Evolutionary conservation across 2,797 vertebrate genomes (phyloP).

Genomic region (Peromyscus eremicus): DNA sequence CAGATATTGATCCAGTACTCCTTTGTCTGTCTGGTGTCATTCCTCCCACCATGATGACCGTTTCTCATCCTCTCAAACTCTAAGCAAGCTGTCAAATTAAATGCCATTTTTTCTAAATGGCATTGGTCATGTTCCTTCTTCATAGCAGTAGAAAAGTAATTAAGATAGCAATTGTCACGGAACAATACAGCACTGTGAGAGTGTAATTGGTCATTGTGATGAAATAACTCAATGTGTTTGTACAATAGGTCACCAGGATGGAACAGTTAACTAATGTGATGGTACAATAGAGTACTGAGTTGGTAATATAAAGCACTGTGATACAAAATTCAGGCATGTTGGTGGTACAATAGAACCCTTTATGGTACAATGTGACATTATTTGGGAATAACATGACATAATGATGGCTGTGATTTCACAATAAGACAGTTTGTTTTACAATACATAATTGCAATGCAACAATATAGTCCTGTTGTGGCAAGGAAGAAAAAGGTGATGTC

Average conservation of each 20-base stretch:
- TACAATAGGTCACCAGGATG: neutral
- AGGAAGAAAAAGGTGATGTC: neutral
- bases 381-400: neutral
- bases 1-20: neutral
- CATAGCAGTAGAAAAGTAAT: neutral
- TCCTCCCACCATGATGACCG: neutral
- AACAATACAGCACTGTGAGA: neutral
- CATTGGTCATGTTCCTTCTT: neutral
- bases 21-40: neutral
- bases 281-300: neutral
- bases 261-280: neutral
- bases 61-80: neutral
- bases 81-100: neutral
- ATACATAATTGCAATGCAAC: neutral
- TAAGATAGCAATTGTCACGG: neutral
- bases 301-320: neutral
- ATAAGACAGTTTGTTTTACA: neutral
- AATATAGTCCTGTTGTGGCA: neutral
- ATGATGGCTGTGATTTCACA: neutral
- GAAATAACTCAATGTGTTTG: neutral
- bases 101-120: neutral
- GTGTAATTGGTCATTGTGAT: neutral
- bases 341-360: no score
- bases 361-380: neutral
- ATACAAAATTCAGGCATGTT: neutral